Base-by-base conservation (phyloP, 2,888 invertebrate species). In the Agrotis puta region DNA sequence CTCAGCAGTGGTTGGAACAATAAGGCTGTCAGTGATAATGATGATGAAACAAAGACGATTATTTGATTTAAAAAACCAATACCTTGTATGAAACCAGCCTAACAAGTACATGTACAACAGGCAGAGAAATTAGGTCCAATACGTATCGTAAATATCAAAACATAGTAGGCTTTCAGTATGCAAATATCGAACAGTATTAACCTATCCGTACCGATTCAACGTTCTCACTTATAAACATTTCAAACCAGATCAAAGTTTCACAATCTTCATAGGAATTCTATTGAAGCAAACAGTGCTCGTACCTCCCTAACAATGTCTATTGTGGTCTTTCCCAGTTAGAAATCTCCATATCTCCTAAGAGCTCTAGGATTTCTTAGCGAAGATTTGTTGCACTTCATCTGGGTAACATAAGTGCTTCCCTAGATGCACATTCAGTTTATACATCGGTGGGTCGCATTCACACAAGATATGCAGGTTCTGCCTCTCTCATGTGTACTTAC, bases 361-460 rank as follows among this genome's bases (percentile, higher is more conserved):
- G 73, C 64, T 62, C 47, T 43, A 62, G 64, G 64, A 72, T 82
- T 77, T 72, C 79, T 72, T 64, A 77, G 82, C 66, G 66, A 82
- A 82, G 79, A 82, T 79, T 82, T 79, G 73, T 82, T 77, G 61
- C 66, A 72, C 61, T 72, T 79, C 78, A 82, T 79, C 54, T 72
- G 78, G 72, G 78, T 67, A 62, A 72, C 64, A 77, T 82, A 67
- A 72, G 78, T 72, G 82, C 78, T 72, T 82, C 82, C 79, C 82
- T 20, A 67, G 78, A 82, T 81, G 73, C 79, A 62, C 82, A 82
- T 79, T 82, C 47, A 24, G 56, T 64, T 67, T 67, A 67, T 72
- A 53, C 66, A 54, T 81, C 39, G 50, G 66, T 72, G 27, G 72
- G 66, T 64, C 50, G 61, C 66, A 67, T 79, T 77, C 50, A 66